phyloP scores from a whole-genome alignment of 2,113 vertebrate species.

The Lichenostomus cassidix region DNA sequence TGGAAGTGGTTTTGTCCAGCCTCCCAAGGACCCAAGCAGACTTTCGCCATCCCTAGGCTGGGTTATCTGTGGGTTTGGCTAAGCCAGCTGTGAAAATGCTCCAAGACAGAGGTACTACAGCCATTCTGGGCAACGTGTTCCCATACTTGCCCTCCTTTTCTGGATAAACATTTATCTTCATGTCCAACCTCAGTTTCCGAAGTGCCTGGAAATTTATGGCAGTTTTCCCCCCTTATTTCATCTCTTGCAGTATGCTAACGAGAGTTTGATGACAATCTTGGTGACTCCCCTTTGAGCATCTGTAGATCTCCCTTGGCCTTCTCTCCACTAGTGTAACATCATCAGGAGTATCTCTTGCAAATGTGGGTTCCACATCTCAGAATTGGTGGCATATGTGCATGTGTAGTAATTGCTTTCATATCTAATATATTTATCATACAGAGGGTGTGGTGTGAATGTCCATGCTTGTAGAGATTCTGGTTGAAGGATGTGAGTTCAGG shows the following conservation, averaged over 20 bases:
- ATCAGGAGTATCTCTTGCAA: background rate
- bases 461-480: background rate
- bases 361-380: background rate
- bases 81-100: background rate
- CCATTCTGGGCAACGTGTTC: background rate
- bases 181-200: background rate
- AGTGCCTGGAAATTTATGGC: background rate
- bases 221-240: rapidly evolving
- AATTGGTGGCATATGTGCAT: background rate
- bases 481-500: background rate
- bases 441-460: background rate
- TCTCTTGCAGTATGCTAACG: background rate
- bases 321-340: background rate
- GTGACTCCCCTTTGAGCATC: background rate
- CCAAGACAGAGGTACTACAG: background rate
- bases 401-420: background rate
- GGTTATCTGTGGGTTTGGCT: background rate
- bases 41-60: background rate
- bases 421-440: background rate
- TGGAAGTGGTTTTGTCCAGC: background rate
- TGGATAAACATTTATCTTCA: background rate
- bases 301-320: background rate
- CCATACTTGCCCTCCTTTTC: background rate
- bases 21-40: background rate
- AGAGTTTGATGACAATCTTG: background rate